phyloP scores from a whole-genome alignment of 1,140 invertebrate genomes.

The Eumaeus atala region DNA sequence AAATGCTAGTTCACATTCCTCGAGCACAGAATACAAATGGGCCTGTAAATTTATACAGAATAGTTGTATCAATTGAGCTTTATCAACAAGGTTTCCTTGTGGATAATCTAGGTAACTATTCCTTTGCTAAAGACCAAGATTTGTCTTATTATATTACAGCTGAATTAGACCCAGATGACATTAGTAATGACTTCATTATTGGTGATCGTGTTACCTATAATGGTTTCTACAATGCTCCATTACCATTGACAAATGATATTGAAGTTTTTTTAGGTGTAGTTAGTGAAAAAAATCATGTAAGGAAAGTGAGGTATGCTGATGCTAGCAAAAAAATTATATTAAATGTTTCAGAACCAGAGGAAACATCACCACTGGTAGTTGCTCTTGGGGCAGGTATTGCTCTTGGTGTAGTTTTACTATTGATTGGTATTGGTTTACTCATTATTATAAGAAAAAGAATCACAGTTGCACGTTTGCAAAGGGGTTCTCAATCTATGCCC shows the following conservation, averaged over 20 bases:
- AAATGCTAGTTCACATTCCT: constrained; percentile 77
- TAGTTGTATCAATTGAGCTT: constrained; percentile 81
- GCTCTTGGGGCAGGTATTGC: constrained; percentile 64
- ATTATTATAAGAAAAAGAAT: constrained; percentile 63
- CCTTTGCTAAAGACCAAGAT: constrained; percentile 75
- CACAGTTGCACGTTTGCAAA: constrained; percentile 46
- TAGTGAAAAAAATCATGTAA: constrained; percentile 78
- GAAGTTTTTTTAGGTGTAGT: constrained; percentile 84
- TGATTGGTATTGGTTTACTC: constrained; percentile 59
- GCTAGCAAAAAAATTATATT: constrained; percentile 68
- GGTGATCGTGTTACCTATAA: constrained; percentile 85
- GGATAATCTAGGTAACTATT: constrained; percentile 75
- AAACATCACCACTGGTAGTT: constrained; percentile 62
- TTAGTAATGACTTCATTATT: constrained; percentile 80
- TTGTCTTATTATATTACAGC: constrained; percentile 87
- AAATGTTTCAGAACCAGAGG: constrained; percentile 65
- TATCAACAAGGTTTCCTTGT: constrained; percentile 76
- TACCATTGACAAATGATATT: constrained; percentile 78
- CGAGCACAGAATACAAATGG: constrained; percentile 82
- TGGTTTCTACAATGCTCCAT: constrained; percentile 85
- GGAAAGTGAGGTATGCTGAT: constrained; percentile 80
- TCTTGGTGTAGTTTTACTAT: constrained; percentile 60
- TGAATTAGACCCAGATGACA: constrained; percentile 78
- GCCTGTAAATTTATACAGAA: constrained; percentile 80
- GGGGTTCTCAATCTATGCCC: constrained; percentile 66